Evolutionary conservation across 2,113 vertebrate species (phyloP).

Genomic region (Eclectus roratus): DNA sequence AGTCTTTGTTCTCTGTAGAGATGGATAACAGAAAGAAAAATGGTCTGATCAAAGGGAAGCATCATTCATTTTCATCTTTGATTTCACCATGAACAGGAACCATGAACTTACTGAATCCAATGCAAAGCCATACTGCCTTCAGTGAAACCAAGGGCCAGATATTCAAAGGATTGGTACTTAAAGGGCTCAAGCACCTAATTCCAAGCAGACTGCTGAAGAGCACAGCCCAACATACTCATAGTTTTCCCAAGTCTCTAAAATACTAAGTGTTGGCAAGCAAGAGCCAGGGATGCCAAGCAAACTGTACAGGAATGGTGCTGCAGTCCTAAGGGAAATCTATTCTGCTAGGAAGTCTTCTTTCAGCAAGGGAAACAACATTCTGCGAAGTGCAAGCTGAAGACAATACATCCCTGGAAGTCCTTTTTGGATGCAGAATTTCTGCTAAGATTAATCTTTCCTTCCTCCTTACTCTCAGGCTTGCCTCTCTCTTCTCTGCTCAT

Average conservation of each 20-base stretch:
- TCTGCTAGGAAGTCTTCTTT: not conserved
- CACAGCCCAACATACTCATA: not conserved
- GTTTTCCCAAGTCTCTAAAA: not conserved
- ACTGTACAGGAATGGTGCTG: not conserved
- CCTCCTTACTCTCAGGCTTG: not conserved
- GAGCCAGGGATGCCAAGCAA: not conserved
- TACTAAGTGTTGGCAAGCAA: not conserved
- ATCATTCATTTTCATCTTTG: not conserved
- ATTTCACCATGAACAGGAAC: not conserved
- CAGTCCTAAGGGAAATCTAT: not conserved
- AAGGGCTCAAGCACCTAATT: not conserved
- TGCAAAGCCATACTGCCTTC: not conserved
- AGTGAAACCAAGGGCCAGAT: not conserved
- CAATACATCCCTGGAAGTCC: not conserved
- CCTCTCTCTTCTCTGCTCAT: not conserved
- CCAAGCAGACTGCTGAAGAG: not conserved
- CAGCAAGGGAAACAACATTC: not conserved
- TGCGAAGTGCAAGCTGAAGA: not conserved
- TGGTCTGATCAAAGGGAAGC: not conserved
- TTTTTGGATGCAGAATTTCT: slow-evolving; percentile 6
- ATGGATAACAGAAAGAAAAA: not conserved
- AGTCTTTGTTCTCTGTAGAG: not conserved
- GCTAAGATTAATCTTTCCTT: slow-evolving; percentile 39
- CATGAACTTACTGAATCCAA: not conserved
- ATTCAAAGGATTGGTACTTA: not conserved